phyloP scores from a whole-genome alignment of 2,113 vertebrate genomes.

The Grallaria varia region DNA sequence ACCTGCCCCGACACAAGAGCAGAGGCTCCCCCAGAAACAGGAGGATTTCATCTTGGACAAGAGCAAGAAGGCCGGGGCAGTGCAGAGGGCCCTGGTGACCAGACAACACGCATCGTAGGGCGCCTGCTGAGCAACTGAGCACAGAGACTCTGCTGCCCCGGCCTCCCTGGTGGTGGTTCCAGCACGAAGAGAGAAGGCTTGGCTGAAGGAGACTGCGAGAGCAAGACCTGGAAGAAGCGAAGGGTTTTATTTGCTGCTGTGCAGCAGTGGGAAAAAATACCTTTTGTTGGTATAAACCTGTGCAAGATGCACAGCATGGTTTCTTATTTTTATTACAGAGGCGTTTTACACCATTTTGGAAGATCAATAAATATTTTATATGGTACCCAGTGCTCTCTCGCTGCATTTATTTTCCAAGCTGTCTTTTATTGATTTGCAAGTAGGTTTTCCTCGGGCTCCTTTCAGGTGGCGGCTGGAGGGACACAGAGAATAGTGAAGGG shows the following conservation, averaged over 20 bases:
- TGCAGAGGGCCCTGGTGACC: conserved; percentile 64
- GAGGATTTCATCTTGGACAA: neutral
- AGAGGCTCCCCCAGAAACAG: neutral
- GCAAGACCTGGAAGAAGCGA: neutral
- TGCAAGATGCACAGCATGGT: conserved; percentile 5
- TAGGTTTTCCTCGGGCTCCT: neutral
- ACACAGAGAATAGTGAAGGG: neutral
- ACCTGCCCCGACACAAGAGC: neutral
- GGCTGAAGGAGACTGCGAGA: neutral
- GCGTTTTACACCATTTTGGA: conserved; percentile 65
- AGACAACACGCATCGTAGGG: conserved; percentile 79
- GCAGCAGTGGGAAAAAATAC: conserved; percentile 68
- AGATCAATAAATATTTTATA: conserved; percentile 79
- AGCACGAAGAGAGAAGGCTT: neutral
- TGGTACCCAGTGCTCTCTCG: neutral
- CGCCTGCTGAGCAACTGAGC: neutral
- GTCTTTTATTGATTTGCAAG: neutral
- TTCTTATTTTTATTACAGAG: conserved; percentile 64
- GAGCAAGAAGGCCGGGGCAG: neutral
- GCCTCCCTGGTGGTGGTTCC: neutral
- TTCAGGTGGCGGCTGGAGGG: fast-evolving
- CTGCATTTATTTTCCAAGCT: neutral
- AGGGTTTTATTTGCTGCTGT: conserved; percentile 73
- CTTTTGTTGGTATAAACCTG: conserved; percentile 58
- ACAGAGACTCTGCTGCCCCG: neutral